Evolutionary conservation across 2,888 invertebrate species (phyloP).

Genomic region (Bimastos eiseni): DNA sequence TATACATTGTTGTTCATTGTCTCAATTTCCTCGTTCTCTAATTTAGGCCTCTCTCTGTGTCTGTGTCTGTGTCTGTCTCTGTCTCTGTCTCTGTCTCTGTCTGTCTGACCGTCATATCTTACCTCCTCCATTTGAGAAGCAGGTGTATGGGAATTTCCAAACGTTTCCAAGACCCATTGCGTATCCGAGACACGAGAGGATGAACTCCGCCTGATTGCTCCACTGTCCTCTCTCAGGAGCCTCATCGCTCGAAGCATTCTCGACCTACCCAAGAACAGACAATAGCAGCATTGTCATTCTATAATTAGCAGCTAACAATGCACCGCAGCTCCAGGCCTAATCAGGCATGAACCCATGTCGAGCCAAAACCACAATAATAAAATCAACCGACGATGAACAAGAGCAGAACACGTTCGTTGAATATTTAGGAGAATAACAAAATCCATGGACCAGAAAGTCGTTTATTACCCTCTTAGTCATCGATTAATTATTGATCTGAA

Average conservation of each 20-base stretch:
- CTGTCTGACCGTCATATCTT: background rate
- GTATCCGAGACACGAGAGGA: conserved; percentile 38
- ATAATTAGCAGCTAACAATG: too few species aligned
- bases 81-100: background rate
- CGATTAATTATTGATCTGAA: background rate
- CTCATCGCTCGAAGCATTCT: background rate
- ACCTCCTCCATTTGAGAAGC: conserved; percentile 36
- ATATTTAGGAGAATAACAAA: too few species aligned
- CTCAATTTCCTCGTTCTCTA: background rate
- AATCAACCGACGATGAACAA: too few species aligned
- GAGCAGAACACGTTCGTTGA: too few species aligned
- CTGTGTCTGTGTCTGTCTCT: background rate
- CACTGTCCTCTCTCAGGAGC: background rate
- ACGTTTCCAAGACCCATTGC: conserved; percentile 35
- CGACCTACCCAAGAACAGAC: background rate
- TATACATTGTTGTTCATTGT: too few species aligned
- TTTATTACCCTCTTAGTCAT: background rate
- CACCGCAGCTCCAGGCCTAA: too few species aligned
- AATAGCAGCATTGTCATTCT: background rate
- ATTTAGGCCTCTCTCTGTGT: background rate
- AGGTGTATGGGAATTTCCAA: conserved; percentile 34
- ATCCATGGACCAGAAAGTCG: background rate
- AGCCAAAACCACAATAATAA: too few species aligned
- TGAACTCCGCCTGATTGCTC: conserved; percentile 32
- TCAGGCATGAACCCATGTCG: too few species aligned